Conservation (phyloP, 2,113 vertebrate species). For the Kryptolebias marmoratus region DNA sequence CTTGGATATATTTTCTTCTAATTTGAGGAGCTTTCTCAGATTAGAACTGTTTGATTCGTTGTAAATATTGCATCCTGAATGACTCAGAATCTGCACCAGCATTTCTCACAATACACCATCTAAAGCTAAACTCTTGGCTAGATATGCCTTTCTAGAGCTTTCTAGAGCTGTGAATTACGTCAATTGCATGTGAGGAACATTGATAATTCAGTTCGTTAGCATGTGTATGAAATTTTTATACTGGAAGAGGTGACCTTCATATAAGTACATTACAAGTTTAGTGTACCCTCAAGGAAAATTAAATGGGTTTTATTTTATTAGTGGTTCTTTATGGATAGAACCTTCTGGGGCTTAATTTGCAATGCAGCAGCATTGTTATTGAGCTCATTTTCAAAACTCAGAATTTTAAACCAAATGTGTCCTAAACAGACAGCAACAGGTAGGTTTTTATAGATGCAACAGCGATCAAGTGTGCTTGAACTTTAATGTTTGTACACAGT, state of each 20-base stretch:
- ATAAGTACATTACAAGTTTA: background rate
- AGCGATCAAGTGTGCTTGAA: background rate
- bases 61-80: too few relatives aligned
- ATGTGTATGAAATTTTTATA: background rate
- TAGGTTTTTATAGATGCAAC: background rate
- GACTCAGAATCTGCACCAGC: background rate
- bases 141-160: background rate
- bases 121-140: background rate
- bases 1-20: too few relatives aligned
- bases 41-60: too few relatives aligned
- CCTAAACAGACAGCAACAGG: background rate
- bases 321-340: constrained; percentile 2
- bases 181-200: background rate
- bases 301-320: background rate
- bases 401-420: background rate
- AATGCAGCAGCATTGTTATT: background rate
- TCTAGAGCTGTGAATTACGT: background rate
- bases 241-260: background rate
- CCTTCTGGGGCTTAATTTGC: background rate
- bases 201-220: constrained; percentile 3
- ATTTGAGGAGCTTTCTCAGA: too few relatives aligned
- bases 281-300: background rate
- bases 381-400: background rate
- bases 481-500: too few relatives aligned
- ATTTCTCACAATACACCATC: background rate